A percentile compares a stretch with the other conserved stretches of the same genome.
These are phyloP conservation scores for Dendroctonus ponderosae DNA, from an alignment of 1,140 invertebrate genomes.

Conservation along the genomic window DNA sequence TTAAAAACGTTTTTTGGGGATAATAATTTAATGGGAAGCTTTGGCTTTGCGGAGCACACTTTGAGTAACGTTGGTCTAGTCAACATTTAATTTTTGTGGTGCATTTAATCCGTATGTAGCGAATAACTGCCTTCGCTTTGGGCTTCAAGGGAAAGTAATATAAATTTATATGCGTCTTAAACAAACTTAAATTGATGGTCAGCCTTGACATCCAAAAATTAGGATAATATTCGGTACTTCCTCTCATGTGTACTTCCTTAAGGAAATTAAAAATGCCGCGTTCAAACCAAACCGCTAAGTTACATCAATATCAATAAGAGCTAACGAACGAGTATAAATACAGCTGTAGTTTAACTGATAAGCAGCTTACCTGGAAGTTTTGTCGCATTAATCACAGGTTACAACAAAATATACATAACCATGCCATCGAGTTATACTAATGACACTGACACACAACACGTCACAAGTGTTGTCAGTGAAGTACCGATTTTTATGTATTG, in stretches of 20 bases:
- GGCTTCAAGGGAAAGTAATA: too few relatives aligned
- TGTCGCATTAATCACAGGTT: slow-evolving; percentile 36
- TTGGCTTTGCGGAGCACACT: too few relatives aligned
- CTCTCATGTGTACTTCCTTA: background rate
- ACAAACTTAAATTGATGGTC: slow-evolving; percentile 20
- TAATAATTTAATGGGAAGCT: too few relatives aligned
- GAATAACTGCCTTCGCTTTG: too few relatives aligned
- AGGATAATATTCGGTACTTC: slow-evolving; percentile 26
- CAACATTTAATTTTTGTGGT: too few relatives aligned
- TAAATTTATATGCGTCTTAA: background rate
- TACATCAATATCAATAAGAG: slow-evolving; percentile 6
- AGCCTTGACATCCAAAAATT: slow-evolving; percentile 36
- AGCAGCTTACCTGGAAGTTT: slow-evolving; percentile 40
- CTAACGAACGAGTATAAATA: slow-evolving; percentile 21
- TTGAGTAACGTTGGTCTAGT: too few relatives aligned
- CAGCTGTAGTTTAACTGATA: slow-evolving; percentile 9
- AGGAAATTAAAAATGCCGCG: slow-evolving; percentile 22
- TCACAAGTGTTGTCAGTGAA: slow-evolving; percentile 20
- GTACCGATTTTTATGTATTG: background rate
- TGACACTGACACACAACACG: slow-evolving; percentile 33
- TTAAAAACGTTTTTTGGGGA: too few relatives aligned
- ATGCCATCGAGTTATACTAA: slow-evolving; percentile 36
- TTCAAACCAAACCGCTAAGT: too few relatives aligned
- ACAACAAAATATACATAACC: slow-evolving; percentile 38
- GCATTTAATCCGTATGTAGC: too few relatives aligned